phyloP scores from a whole-genome alignment of 2,113 vertebrate species.

The Nothocercus julius region DNA sequence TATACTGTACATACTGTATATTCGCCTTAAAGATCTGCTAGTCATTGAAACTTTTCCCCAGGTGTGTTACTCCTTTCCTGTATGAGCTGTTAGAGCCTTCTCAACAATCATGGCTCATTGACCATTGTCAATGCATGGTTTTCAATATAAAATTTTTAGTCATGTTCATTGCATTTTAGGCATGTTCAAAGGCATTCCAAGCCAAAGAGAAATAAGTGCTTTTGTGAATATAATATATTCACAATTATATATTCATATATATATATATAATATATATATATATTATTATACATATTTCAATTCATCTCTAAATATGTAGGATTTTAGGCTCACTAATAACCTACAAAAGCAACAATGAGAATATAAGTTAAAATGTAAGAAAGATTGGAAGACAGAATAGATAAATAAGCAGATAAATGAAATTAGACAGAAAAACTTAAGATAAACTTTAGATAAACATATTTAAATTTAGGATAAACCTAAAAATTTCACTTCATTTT shows the following conservation, averaged over 20 bases:
- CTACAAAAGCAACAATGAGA: background rate
- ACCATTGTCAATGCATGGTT: background rate
- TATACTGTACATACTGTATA: background rate
- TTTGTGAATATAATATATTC: too few relatives aligned
- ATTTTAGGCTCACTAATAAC: background rate
- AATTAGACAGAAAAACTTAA: background rate
- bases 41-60: background rate
- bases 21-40: background rate
- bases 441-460: background rate
- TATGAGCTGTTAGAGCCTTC: background rate
- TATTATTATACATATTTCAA: too few relatives aligned
- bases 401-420: background rate
- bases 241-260: too few relatives aligned
- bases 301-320: background rate
- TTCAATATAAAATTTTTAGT: constrained; percentile 18
- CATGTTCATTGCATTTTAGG: background rate
- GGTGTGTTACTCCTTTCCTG: background rate
- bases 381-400: background rate
- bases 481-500: too few relatives aligned
- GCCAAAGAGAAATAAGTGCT: background rate
- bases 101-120: background rate
- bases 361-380: background rate
- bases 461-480: background rate
- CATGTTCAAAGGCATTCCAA: background rate
- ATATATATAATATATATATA: too few relatives aligned